These are phyloP conservation scores for Subacronicta megacephala DNA, from an alignment of 2,888 invertebrate genomes.

Conservation along the genomic window DNA sequence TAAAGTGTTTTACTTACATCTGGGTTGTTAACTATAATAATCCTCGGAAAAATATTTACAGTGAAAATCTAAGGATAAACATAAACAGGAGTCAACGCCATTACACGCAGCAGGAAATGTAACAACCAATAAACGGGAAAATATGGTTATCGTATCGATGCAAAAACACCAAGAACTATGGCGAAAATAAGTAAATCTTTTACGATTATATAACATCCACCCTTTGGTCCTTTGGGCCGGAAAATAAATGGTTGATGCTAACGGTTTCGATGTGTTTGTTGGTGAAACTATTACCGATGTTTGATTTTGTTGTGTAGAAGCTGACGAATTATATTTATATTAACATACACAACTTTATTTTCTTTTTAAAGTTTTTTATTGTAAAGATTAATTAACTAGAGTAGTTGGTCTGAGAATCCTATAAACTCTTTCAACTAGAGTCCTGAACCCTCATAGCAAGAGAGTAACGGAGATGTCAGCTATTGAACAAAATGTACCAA, in stretches of 20 bases:
- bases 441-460: too few species aligned
- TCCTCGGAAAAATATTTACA: not conserved
- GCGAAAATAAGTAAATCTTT: constrained; percentile 23
- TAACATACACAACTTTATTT: too few species aligned
- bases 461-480: too few species aligned
- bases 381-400: too few species aligned
- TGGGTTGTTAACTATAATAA: too few species aligned
- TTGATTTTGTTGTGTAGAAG: constrained; percentile 18
- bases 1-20: too few species aligned
- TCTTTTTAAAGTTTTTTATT: too few species aligned
- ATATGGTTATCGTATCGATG: not conserved
- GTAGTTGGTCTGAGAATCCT: too few species aligned
- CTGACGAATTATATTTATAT: constrained; percentile 30
- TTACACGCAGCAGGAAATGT: not conserved
- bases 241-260: constrained; percentile 34
- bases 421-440: too few species aligned
- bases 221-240: constrained; percentile 13
- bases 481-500: too few species aligned
- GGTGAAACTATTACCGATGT: constrained; percentile 35
- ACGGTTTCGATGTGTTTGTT: constrained; percentile 17
- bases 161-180: not conserved
- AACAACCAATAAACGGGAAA: constrained; percentile 7
- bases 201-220: constrained; percentile 27
- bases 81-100: not conserved
- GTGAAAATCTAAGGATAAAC: not conserved